These are phyloP conservation scores for Cephonodes hylas DNA, from an alignment of 2,888 invertebrate genomes.

Conservation along the genomic window DNA sequence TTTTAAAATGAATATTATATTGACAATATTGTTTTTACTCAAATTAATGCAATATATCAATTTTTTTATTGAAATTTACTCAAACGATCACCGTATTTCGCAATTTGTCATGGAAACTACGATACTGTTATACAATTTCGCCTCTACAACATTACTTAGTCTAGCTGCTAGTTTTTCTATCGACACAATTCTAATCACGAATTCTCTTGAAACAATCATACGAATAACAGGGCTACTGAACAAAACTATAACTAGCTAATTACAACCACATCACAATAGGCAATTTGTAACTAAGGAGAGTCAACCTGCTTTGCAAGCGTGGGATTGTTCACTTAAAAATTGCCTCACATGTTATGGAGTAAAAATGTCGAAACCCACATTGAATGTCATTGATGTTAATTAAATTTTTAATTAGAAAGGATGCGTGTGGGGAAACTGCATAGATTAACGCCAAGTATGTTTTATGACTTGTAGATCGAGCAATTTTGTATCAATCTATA, in stretches of 20 bases:
- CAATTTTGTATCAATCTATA: slow-evolving; percentile 22
- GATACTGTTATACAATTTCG: background rate
- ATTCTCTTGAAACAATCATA: background rate
- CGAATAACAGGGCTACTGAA: background rate
- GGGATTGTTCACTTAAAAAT: background rate
- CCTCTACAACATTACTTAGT: background rate
- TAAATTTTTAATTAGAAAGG: slow-evolving; percentile 3
- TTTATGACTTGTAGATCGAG: slow-evolving; percentile 29
- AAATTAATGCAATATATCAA: too few species aligned
- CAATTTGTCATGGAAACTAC: too few species aligned
- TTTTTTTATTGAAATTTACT: too few species aligned
- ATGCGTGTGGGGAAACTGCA: background rate
- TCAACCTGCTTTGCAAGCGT: background rate
- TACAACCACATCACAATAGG: background rate
- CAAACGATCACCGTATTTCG: too few species aligned
- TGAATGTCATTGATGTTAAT: background rate
- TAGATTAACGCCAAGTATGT: slow-evolving; percentile 6
- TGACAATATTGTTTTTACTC: too few species aligned
- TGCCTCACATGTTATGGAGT: background rate
- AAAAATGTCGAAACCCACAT: background rate
- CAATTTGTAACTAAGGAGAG: background rate
- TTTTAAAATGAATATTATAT: background rate
- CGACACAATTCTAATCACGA: background rate
- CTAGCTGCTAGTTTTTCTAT: background rate
- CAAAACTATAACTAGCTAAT: background rate